Conservation (phyloP, 2,113 vertebrate species). For the Strix aluco region DNA sequence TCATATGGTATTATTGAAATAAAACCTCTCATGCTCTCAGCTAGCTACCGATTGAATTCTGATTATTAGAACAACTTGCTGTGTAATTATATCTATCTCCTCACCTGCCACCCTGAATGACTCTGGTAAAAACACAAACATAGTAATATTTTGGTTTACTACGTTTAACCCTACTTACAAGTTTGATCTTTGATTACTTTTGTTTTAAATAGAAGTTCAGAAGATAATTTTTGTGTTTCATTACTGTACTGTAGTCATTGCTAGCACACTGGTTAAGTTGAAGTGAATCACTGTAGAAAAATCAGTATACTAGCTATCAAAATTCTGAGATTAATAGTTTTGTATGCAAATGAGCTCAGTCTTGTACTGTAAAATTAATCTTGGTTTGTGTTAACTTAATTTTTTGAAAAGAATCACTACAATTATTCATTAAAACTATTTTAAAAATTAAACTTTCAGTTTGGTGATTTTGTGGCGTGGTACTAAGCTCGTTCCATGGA, state of each 20-base stretch:
- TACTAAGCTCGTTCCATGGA: accelerated
- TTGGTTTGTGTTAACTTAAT: neutral
- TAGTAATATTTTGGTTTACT: neutral
- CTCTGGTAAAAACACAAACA: neutral
- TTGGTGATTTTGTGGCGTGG: neutral
- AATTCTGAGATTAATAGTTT: neutral
- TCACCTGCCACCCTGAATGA: neutral
- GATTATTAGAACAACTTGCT: neutral
- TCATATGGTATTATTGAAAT: neutral
- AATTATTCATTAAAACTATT: slow-evolving; percentile 45
- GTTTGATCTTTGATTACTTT: neutral
- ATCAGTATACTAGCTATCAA: neutral
- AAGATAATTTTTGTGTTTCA: neutral
- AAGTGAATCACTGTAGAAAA: slow-evolving; percentile 11
- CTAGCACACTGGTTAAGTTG: neutral
- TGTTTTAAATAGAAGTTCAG: neutral
- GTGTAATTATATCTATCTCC: neutral
- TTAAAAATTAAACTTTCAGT: neutral
- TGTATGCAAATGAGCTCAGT: slow-evolving; percentile 16
- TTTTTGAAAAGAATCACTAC: slow-evolving; percentile 34
- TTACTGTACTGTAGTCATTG: neutral
- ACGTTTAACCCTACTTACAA: neutral
- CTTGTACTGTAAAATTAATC: slow-evolving; percentile 35
- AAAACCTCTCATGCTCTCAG: neutral
- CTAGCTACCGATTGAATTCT: neutral